Conservation (phyloP, 2,797 vertebrate genomes). For the Telmatherina bonti region DNA sequence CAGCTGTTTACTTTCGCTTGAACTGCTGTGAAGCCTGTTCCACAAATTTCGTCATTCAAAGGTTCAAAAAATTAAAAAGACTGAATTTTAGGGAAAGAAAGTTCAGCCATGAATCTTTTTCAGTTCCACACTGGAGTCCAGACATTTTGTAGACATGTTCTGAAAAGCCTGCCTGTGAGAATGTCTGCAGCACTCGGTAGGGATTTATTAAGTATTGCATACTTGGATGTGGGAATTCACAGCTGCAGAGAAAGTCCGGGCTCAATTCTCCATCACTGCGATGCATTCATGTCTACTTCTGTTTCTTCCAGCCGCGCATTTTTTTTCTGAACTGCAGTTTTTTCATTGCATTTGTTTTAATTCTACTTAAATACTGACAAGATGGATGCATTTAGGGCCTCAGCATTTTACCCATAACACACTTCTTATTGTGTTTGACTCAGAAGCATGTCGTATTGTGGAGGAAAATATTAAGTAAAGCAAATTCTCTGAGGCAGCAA, state of each 20-base stretch:
- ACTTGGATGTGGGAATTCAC: background rate
- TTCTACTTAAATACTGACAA: background rate
- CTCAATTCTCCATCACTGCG: background rate
- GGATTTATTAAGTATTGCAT: background rate
- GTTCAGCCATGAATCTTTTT: background rate
- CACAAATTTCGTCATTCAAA: background rate
- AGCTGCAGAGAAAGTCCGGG: background rate
- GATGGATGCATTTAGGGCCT: conserved; percentile 13
- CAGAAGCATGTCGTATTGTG: conserved; percentile 42
- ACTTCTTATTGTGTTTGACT: conserved; percentile 40
- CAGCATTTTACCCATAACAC: background rate
- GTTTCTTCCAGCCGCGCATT: too few relatives aligned
- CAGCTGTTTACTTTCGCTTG: too few relatives aligned
- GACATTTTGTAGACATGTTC: background rate
- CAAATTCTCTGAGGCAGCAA: conserved; percentile 54
- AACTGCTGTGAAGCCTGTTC: background rate
- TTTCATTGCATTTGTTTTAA: background rate
- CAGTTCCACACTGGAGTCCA: background rate
- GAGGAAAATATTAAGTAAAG: conserved; percentile 46
- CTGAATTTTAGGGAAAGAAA: background rate
- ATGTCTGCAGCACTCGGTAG: background rate
- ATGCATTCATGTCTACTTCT: too few relatives aligned
- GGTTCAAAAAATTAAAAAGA: background rate
- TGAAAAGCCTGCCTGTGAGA: background rate
- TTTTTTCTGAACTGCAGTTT: background rate